A percentile compares a stretch with the other conserved stretches of the same genome.
These are phyloP conservation scores for Diplolepis rosae DNA, from an alignment of 2,888 invertebrate species.

Conservation along the genomic window DNA sequence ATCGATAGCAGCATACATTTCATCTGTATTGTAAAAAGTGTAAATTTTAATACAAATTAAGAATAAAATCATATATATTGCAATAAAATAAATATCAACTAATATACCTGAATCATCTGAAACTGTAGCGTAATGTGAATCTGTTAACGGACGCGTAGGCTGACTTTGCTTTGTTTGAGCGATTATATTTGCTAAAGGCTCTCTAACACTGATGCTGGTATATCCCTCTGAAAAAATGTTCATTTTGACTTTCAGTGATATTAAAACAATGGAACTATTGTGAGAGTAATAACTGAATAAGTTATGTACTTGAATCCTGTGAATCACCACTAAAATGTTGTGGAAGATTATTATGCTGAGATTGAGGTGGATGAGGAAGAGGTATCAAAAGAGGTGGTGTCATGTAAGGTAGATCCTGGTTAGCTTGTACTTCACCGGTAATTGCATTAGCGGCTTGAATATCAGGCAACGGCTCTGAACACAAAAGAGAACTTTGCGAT, in stretches of 20 bases:
- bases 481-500: constrained; percentile 72
- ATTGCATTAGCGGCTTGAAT: constrained; percentile 92
- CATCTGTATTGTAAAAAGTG: constrained; percentile 81
- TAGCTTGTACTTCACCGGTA: constrained; percentile 88
- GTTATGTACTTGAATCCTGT: constrained; percentile 75
- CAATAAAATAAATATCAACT: background rate
- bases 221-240: constrained; percentile 83
- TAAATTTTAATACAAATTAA: background rate
- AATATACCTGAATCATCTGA: constrained; percentile 89
- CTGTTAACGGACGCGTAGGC: constrained; percentile 68
- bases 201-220: constrained; percentile 92
- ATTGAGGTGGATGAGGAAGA: constrained; percentile 62
- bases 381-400: constrained; percentile 83
- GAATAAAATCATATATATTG: constrained; percentile 15
- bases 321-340: constrained; percentile 93
- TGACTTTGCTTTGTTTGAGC: constrained; percentile 77
- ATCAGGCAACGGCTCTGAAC: constrained; percentile 69
- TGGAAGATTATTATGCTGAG: constrained; percentile 70
- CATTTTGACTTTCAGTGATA: background rate
- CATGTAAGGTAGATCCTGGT: constrained; percentile 92
- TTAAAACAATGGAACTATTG: background rate
- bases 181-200: constrained; percentile 87
- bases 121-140: constrained; percentile 91
- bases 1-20: constrained; percentile 93
- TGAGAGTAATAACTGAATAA: constrained; percentile 16